Conservation (phyloP, 2,888 invertebrate species). For the Amphipoea lucens region DNA sequence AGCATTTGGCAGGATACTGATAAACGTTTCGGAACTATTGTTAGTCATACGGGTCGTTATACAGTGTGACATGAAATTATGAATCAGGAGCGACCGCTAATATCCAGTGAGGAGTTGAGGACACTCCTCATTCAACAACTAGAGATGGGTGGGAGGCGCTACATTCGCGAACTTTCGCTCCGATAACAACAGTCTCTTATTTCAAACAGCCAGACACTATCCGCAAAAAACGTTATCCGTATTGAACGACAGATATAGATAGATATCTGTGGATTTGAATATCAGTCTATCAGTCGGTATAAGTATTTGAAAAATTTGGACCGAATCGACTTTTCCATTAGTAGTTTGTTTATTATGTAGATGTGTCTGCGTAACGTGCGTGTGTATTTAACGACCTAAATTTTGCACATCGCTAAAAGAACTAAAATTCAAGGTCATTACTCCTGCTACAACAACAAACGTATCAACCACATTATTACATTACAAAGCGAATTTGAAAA, state of each 20-base stretch:
- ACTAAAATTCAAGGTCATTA: conserved; percentile 84
- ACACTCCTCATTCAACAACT: conserved; percentile 42
- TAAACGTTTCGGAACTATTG: conserved; percentile 36
- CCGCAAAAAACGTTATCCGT: conserved; percentile 41
- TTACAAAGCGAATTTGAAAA: conserved; percentile 87
- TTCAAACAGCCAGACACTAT: conserved; percentile 18
- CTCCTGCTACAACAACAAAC: conserved; percentile 81
- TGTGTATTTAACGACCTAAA: conserved; percentile 71
- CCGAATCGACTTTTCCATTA: conserved; percentile 38
- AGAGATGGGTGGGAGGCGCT: conserved; percentile 6
- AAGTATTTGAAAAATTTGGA: conserved; percentile 34
- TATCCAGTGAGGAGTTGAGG: conserved; percentile 22
- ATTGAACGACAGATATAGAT: conserved; percentile 3
- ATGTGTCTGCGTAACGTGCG: conserved; percentile 43
- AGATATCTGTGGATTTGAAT: conserved; percentile 19
- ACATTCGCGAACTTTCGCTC: conserved; percentile 35
- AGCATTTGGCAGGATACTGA: conserved; percentile 38
- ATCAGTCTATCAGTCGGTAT: conserved; percentile 13
- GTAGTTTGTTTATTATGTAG: conserved; percentile 58
- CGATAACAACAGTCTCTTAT: conserved; percentile 34
- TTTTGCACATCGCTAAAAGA: conserved; percentile 77
- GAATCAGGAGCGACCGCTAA: conserved; percentile 40
- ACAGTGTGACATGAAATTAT: conserved; percentile 39
- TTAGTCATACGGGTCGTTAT: conserved; percentile 42
- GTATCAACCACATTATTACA: conserved; percentile 79